Evolutionary conservation across 2,888 invertebrate species (phyloP).

Genomic region (Ochropleura plecta): DNA sequence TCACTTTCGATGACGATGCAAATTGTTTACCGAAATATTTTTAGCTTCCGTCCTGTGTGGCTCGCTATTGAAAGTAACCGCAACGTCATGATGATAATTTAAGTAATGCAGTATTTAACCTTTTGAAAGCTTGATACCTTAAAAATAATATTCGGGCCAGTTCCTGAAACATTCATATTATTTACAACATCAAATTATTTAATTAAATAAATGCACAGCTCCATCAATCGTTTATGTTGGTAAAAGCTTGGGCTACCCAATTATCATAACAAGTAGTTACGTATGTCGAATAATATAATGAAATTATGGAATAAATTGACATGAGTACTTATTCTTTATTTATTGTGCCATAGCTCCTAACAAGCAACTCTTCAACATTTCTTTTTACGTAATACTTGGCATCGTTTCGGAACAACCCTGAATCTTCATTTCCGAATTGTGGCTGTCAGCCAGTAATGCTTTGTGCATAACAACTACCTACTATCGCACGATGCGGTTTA

Average conservation of each 20-base stretch:
- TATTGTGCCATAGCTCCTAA: constrained; percentile 75
- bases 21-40: constrained; percentile 68
- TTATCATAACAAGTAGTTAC: constrained; percentile 12
- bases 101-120: constrained; percentile 45
- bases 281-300: constrained; percentile 14
- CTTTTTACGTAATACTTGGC: constrained; percentile 83
- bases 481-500: constrained; percentile 67
- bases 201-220: constrained; percentile 2
- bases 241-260: constrained; percentile 1
- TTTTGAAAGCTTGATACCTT: constrained; percentile 19
- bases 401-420: constrained; percentile 76
- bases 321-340: constrained; percentile 57
- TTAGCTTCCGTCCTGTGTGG: constrained; percentile 69
- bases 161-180: constrained; percentile 8
- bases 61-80: constrained; percentile 54
- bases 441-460: constrained; percentile 82
- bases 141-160: constrained; percentile 1
- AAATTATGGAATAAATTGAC: constrained; percentile 41
- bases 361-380: constrained; percentile 81
- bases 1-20: constrained; percentile 67
- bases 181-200: constrained; percentile 1
- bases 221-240: constrained; percentile 4
- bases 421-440: constrained; percentile 79
- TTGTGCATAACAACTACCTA: constrained; percentile 74
- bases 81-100: constrained; percentile 68